Conservation (phyloP, 1,140 invertebrate species). For the Euwallacea fornicatus region DNA sequence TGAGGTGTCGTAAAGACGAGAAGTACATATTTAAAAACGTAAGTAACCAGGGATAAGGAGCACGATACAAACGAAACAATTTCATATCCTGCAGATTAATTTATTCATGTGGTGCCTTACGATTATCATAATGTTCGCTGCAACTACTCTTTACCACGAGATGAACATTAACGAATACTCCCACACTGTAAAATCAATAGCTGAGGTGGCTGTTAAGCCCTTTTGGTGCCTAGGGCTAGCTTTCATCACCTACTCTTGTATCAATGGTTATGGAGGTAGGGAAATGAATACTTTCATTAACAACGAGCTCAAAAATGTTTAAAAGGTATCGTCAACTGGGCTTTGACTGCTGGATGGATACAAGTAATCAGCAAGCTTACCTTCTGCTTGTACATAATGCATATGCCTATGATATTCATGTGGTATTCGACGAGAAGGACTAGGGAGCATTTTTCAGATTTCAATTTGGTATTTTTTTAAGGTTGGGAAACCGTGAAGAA, state of each 20-base stretch:
- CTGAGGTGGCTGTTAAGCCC: slow-evolving; percentile 39
- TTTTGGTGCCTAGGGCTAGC: slow-evolving; percentile 43
- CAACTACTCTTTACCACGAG: slow-evolving; percentile 34
- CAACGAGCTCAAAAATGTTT: background rate
- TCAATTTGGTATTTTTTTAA: slow-evolving; percentile 20
- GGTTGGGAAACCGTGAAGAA: too few species aligned
- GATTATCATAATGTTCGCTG: slow-evolving; percentile 27
- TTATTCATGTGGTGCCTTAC: slow-evolving; percentile 38
- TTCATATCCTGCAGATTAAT: slow-evolving; percentile 32
- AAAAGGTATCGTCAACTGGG: slow-evolving; percentile 42
- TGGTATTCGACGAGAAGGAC: slow-evolving; percentile 22
- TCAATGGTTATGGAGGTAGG: slow-evolving; percentile 44
- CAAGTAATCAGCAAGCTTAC: slow-evolving; percentile 43
- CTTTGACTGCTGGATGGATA: slow-evolving; percentile 40
- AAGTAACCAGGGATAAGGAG: background rate
- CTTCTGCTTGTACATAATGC: slow-evolving; percentile 45
- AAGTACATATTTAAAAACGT: slow-evolving; percentile 37
- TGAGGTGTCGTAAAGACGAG: slow-evolving; percentile 32
- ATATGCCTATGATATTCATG: slow-evolving; percentile 31
- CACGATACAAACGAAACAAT: background rate
- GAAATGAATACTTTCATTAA: slow-evolving; percentile 3
- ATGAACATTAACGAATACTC: slow-evolving; percentile 20
- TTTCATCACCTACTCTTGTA: slow-evolving; percentile 46
- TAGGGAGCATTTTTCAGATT: slow-evolving; percentile 26
- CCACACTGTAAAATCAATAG: slow-evolving; percentile 26